Evolutionary conservation across 2,888 invertebrate genomes (phyloP), one percentile per base, ranked within the genome.

Genomic region (Ormyrus thymus): DNA sequence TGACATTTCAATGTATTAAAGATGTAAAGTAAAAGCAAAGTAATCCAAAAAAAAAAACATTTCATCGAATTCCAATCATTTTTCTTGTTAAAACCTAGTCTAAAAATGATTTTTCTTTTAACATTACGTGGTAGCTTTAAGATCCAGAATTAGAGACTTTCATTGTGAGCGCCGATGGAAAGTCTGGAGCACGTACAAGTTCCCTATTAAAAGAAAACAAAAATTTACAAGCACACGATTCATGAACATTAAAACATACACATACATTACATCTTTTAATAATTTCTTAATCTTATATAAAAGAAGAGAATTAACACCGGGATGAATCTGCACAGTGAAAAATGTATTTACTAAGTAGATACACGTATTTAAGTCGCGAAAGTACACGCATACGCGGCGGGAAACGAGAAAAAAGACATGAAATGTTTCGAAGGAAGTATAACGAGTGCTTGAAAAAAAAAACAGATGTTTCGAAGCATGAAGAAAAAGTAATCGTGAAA

Each of bases 61-160:
- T 59, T 80, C 65, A 75, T 75, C 10, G 53, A 68, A 72, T 72
- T 72, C 66, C 69, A 51, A 77, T 80, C 58, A 61, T 78, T 80
- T 81, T 77, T 78, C 72, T 81, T 78, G 80, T 64, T 81, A 69
- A 81, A 72, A 56, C 58, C 81, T 81, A 81, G 81, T 81, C 81
- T 78, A 81, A 73, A 73, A 70, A 50, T 74, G 65, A 79, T 74
- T 74, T 81, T 81, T 78, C 74, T 59, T 81, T 79, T 81, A 69
- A 76, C 69, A 76, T 76, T 81, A 79, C 77, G 81, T 81, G 81
- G 79, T 81, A 81, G 81, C 79, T 81, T 81, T 81, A 81, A 81
- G 81, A 81, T 79, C 81, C 81, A 81, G 81, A 81, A 79, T 81
- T 81, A 81, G 81, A 81, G 81, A 81, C 81, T 81, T 81, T 78